Conservation (phyloP, 2,113 vertebrate genomes). For the Acanthochromis polyacanthus region DNA sequence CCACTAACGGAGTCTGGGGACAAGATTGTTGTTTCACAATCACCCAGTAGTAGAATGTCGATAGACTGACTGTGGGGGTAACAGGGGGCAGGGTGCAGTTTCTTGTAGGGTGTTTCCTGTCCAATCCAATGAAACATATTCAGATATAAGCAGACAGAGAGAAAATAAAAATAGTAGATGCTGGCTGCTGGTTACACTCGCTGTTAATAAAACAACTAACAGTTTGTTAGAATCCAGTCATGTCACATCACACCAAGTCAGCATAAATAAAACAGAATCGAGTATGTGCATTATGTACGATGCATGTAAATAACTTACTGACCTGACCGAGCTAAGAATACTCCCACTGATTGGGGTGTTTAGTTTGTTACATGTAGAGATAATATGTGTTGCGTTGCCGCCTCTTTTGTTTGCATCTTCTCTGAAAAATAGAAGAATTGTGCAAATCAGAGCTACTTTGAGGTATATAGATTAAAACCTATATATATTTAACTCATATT, state of each 20-base stretch:
- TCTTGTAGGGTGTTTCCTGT: conserved; percentile 26
- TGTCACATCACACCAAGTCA: neutral
- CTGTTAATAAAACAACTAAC: neutral
- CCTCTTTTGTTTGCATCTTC: no score
- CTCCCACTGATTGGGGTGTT: no score
- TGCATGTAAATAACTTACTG: neutral
- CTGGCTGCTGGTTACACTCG: neutral
- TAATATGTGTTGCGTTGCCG: no score
- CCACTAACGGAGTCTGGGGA: conserved; percentile 60
- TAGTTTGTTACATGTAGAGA: no score
- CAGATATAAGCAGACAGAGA: neutral
- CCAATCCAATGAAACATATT: neutral
- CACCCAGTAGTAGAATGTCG: conserved; percentile 49
- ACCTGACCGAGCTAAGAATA: neutral
- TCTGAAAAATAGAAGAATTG: no score
- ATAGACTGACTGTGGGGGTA: conserved; percentile 30
- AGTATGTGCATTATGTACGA: neutral
- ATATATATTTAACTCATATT: no score
- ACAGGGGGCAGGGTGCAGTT: conserved; percentile 36
- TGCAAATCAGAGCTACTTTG: no score
- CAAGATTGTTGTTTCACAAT: conserved; percentile 75
- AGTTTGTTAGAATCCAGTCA: neutral
- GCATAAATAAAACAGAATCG: no score
- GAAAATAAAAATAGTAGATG: neutral
- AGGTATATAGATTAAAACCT: no score